These are phyloP conservation scores for Allolobophora icterica DNA, from an alignment of 2,888 invertebrate species.

Conservation along the genomic window DNA sequence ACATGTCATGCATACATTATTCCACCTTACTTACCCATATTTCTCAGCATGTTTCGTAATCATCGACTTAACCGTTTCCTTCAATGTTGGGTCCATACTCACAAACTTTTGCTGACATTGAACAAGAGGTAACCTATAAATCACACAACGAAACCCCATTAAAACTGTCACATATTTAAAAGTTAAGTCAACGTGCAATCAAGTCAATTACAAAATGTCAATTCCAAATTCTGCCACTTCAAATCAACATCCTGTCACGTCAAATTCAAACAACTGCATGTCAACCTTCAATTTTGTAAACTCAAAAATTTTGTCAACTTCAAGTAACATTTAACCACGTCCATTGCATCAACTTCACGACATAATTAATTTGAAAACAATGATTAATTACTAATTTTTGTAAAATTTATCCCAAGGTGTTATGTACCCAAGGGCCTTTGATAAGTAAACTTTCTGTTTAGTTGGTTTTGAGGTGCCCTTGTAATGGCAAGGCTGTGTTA, in stretches of 20 bases:
- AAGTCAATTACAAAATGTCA: neutral
- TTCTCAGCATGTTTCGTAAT: conserved; percentile 68
- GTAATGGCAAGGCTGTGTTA: too few species aligned
- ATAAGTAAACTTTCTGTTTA: too few species aligned
- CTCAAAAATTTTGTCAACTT: neutral
- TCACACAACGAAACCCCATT: neutral
- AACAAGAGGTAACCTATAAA: conserved; percentile 76
- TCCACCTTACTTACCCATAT: conserved; percentile 59
- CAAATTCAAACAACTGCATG: neutral
- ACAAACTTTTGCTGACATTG: conserved; percentile 85
- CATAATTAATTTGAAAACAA: too few species aligned
- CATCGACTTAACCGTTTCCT: conserved; percentile 73
- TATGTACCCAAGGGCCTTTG: too few species aligned
- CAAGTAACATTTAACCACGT: neutral
- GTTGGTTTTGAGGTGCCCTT: too few species aligned
- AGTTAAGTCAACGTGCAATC: neutral
- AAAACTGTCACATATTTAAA: neutral
- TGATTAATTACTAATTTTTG: too few species aligned
- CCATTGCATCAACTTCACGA: neutral
- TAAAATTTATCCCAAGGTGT: too few species aligned
- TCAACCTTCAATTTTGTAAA: neutral
- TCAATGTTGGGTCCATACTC: conserved; percentile 85
- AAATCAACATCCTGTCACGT: neutral
- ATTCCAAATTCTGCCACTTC: neutral
- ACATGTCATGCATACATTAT: neutral